Percentiles rank a stretch among this genome's conserved stretches.
phyloP scores from a whole-genome alignment of 2,113 vertebrate species.

The Passer montanus region DNA sequence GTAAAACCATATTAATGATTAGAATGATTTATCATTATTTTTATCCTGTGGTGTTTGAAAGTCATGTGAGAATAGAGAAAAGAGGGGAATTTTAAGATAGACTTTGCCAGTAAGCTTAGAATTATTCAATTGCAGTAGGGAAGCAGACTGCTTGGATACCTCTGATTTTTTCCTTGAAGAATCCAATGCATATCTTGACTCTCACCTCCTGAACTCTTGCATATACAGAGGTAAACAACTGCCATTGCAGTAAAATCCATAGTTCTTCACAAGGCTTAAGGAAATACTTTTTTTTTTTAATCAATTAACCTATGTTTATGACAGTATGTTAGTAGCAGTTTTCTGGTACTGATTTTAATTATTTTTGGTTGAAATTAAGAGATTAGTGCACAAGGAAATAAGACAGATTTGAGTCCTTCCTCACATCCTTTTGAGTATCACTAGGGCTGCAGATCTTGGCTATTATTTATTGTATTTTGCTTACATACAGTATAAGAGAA shows the following conservation, averaged over 20 bases:
- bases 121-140: not conserved
- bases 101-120: not conserved
- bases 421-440: not conserved
- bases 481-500: conserved; percentile 45
- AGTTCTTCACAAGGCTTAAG: not conserved
- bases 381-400: not conserved
- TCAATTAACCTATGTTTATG: conserved; percentile 21
- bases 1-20: not conserved
- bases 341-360: not conserved
- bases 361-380: not conserved
- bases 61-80: not conserved
- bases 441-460: not conserved
- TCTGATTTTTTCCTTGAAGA: conserved; percentile 15
- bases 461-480: conserved; percentile 60
- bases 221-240: conserved; percentile 26
- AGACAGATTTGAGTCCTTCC: not conserved
- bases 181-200: not conserved
- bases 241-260: not conserved
- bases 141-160: not conserved
- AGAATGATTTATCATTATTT: not conserved
- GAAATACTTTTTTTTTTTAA: not conserved
- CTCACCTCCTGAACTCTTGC: conserved; percentile 11
- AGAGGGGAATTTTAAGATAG: not conserved
- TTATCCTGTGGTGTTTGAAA: not conserved
- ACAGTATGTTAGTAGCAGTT: not conserved